Conservation (phyloP, 2,797 vertebrate genomes). For the Myotis pilosus region DNA sequence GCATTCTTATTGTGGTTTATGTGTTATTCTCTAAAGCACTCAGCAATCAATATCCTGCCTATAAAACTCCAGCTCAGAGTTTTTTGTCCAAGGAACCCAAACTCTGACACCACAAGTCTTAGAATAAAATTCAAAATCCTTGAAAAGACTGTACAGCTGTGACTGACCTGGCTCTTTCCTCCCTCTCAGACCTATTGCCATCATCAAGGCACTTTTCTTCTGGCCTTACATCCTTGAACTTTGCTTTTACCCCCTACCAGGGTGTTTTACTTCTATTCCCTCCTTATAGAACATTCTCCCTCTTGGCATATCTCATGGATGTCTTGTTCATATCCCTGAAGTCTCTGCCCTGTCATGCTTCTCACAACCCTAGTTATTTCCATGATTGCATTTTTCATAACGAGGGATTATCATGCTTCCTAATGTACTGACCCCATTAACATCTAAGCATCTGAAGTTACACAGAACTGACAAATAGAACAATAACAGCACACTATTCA, state of each 20-base stretch:
- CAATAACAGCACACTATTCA: background rate
- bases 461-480: background rate
- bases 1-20: background rate
- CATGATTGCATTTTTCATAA: background rate
- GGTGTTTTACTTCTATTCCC: background rate
- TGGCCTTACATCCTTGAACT: background rate
- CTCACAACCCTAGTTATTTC: background rate
- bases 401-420: background rate
- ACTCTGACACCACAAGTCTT: fast-evolving
- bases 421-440: background rate
- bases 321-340: background rate
- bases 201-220: background rate
- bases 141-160: background rate
- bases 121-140: background rate
- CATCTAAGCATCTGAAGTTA: background rate
- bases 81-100: background rate
- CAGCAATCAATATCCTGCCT: background rate
- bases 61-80: background rate
- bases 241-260: background rate
- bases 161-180: background rate
- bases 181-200: background rate
- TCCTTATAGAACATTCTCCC: background rate
- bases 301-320: background rate
- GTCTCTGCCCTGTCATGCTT: background rate
- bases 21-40: background rate